Conservation (phyloP, 53 echinoderm and acorn worm species). For the Astropecten irregularis region DNA sequence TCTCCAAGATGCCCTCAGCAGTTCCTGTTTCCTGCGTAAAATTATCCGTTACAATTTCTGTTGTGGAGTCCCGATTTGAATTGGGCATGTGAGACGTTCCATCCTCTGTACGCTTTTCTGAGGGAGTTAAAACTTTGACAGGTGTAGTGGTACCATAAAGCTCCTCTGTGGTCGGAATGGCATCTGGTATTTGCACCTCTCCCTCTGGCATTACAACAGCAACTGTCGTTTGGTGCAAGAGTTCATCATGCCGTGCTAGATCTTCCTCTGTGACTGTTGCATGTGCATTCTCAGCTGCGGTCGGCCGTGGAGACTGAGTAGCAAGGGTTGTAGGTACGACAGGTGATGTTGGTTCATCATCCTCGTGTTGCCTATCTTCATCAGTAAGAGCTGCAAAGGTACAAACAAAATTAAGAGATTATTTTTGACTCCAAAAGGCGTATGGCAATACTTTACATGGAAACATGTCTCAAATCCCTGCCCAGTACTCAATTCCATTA, state of each 20-base stretch:
- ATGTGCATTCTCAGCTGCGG: background rate
- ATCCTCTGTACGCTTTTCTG: too few species aligned
- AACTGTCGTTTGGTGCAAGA: background rate
- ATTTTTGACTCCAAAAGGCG: too few species aligned
- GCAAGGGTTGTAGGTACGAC: background rate
- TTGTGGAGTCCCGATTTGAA: too few species aligned
- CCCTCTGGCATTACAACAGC: background rate
- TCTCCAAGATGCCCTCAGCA: too few species aligned
- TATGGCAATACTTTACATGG: too few species aligned
- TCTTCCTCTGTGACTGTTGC: conserved; percentile 13
- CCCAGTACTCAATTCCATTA: too few species aligned
- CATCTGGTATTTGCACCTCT: background rate
- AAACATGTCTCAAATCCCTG: too few species aligned
- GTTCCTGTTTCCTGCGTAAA: too few species aligned
- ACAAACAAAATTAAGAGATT: background rate
- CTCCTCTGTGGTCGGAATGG: background rate
- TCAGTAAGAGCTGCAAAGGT: conserved; percentile 33
- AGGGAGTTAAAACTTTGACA: too few species aligned
- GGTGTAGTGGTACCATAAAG: background rate
- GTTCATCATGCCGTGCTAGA: conserved; percentile 23
- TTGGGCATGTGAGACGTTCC: too few species aligned
- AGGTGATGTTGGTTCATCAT: background rate
- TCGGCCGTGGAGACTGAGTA: background rate
- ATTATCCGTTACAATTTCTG: too few species aligned
- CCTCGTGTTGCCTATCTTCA: background rate